These are phyloP conservation scores for Iselma pallidipennis DNA, from an alignment of 2,888 invertebrate genomes.

Conservation along the genomic window DNA sequence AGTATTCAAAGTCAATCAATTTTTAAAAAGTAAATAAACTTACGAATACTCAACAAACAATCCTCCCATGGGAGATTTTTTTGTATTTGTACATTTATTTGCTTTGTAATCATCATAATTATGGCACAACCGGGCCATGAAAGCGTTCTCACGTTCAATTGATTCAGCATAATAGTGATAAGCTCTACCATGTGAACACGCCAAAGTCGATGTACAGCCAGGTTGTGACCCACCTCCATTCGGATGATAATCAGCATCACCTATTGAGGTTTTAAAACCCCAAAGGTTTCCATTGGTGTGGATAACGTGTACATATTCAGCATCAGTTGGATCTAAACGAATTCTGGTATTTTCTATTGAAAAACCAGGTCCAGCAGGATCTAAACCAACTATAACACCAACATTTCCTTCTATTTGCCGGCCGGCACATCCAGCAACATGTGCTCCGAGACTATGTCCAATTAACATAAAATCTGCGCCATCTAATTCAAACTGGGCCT, in stretches of 20 bases:
- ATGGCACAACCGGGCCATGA: conserved; percentile 25
- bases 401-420: too few relatives aligned
- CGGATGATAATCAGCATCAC: conserved; percentile 50
- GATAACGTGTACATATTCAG: too few relatives aligned
- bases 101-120: conserved; percentile 21
- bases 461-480: too few relatives aligned
- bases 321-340: too few relatives aligned
- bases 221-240: conserved; percentile 51
- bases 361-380: too few relatives aligned
- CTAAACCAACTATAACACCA: too few relatives aligned
- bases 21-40: conserved; percentile 14
- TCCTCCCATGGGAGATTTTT: conserved; percentile 26
- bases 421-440: too few relatives aligned
- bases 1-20: too few relatives aligned
- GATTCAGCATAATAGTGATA: conserved; percentile 56
- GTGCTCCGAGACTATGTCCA: too few relatives aligned
- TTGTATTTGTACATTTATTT: conserved; percentile 26
- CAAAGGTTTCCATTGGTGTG: conserved; percentile 46
- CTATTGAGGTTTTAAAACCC: conserved; percentile 36
- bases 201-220: conserved; percentile 47
- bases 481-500: too few relatives aligned
- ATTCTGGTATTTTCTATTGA: too few relatives aligned
- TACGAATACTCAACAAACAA: conserved; percentile 22
- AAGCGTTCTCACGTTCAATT: conserved; percentile 32
- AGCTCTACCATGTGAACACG: conserved; percentile 57